phyloP scores from a whole-genome alignment of 2,888 invertebrate genomes.

The Drosophila lutescens region DNA sequence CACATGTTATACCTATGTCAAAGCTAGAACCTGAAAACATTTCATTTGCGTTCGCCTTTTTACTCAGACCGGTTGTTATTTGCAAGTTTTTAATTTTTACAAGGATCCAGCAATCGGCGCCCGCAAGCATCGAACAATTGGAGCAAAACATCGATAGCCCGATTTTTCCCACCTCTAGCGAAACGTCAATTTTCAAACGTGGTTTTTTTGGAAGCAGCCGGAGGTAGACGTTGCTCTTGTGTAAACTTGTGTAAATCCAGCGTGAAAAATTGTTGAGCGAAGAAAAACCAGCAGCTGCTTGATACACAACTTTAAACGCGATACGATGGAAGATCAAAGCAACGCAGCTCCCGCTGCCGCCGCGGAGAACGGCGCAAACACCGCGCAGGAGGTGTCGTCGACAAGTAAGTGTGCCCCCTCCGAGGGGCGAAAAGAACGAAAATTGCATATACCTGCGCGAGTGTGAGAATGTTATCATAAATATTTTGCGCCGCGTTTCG shows the following conservation, averaged over 20 bases:
- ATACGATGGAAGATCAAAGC: constrained; percentile 81
- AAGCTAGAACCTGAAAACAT: background rate
- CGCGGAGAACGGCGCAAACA: constrained; percentile 76
- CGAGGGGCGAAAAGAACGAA: constrained; percentile 13
- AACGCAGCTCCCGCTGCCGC: constrained; percentile 76
- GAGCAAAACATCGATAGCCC: background rate
- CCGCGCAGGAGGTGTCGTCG: constrained; percentile 83
- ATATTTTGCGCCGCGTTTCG: constrained; percentile 27
- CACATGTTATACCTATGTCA: background rate
- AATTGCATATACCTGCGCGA: constrained; percentile 47
- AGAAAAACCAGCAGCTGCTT: constrained; percentile 25
- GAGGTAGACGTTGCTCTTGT: constrained; percentile 78
- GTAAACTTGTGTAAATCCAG: constrained; percentile 75
- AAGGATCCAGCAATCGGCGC: background rate
- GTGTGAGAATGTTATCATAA: constrained; percentile 47
- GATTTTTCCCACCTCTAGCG: background rate
- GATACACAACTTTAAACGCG: constrained; percentile 70
- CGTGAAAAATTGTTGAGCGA: constrained; percentile 65
- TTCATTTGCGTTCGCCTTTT: constrained; percentile 1
- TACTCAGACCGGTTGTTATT: background rate
- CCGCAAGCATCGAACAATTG: background rate
- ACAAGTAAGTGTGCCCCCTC: constrained; percentile 81
- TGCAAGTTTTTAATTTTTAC: background rate
- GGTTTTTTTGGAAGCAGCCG: constrained; percentile 80
- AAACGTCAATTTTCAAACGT: constrained; percentile 51